A percentile compares a stretch with the other conserved stretches of the same genome.
Evolutionary conservation across 2,888 invertebrate species (phyloP).

Genomic region (Gryllus longicercus): DNA sequence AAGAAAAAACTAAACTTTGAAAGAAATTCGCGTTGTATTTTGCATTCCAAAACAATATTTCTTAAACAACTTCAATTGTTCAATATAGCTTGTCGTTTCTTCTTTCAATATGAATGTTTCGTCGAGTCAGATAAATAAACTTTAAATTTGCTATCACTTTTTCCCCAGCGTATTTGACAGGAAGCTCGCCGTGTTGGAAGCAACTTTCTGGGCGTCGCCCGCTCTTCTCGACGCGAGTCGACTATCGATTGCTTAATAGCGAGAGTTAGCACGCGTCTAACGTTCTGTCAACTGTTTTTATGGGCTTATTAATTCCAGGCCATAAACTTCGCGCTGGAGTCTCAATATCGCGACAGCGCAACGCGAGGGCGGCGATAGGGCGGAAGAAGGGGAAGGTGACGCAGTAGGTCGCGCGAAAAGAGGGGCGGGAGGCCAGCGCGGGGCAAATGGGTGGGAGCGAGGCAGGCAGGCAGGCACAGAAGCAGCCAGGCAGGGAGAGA

Average conservation of each 20-base stretch:
- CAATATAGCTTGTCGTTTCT: too few relatives aligned
- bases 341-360: conserved; percentile 6
- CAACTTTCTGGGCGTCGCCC: background rate
- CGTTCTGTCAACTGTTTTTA: conserved; percentile 17
- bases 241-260: conserved; percentile 17
- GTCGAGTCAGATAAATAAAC: too few relatives aligned
- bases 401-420: background rate
- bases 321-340: background rate
- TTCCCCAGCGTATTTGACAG: too few relatives aligned
- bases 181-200: too few relatives aligned
- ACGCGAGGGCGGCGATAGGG: background rate
- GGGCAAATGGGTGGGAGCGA: background rate
- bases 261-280: conserved; percentile 17
- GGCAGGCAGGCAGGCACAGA: too few relatives aligned
- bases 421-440: background rate
- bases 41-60: too few relatives aligned
- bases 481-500: too few relatives aligned
- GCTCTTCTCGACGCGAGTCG: background rate
- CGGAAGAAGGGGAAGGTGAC: background rate
- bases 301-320: conserved; percentile 17
- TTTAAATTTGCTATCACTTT: too few relatives aligned
- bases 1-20: too few relatives aligned
- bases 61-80: too few relatives aligned
- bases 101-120: too few relatives aligned
- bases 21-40: too few relatives aligned